Evolutionary conservation across 2,797 vertebrate species (phyloP).

Genomic region (Ceyx erithaca): DNA sequence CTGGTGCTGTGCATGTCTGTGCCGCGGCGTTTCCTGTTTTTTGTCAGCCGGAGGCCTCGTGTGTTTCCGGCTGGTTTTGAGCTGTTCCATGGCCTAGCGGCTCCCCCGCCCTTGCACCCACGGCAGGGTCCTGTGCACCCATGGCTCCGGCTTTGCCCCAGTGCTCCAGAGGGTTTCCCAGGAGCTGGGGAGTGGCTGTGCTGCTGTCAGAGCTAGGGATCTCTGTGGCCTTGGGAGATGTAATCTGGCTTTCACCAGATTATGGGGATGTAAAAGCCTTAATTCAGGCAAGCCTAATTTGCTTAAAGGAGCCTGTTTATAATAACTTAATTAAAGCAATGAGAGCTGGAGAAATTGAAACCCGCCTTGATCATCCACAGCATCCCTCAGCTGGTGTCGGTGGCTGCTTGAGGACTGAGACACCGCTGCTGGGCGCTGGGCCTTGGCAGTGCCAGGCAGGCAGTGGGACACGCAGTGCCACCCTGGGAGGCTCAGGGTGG

Average conservation of each 20-base stretch:
- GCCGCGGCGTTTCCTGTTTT: slow-evolving; percentile 50
- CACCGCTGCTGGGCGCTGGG: background rate
- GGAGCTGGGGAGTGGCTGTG: fast-evolving
- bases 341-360: slow-evolving; percentile 9
- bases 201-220: background rate
- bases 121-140: background rate
- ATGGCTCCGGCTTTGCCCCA: background rate
- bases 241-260: slow-evolving; percentile 59
- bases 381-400: fast-evolving
- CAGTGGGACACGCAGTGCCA: background rate
- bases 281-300: slow-evolving; percentile 60
- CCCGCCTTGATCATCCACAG: background rate
- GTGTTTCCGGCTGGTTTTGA: slow-evolving; percentile 55
- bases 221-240: background rate
- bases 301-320: slow-evolving; percentile 47
- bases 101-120: background rate
- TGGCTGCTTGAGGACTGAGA: fast-evolving
- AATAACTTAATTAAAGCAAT: slow-evolving; percentile 59
- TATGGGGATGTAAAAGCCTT: slow-evolving; percentile 25
- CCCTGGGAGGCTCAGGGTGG: fast-evolving
- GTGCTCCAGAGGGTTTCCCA: background rate
- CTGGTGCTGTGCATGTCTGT: fast-evolving
- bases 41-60: background rate
- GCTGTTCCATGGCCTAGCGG: background rate
- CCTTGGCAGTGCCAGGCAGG: background rate